Evolutionary conservation across 1,140 invertebrate genomes (phyloP).

Genomic region (Zaprionus inermis): DNA sequence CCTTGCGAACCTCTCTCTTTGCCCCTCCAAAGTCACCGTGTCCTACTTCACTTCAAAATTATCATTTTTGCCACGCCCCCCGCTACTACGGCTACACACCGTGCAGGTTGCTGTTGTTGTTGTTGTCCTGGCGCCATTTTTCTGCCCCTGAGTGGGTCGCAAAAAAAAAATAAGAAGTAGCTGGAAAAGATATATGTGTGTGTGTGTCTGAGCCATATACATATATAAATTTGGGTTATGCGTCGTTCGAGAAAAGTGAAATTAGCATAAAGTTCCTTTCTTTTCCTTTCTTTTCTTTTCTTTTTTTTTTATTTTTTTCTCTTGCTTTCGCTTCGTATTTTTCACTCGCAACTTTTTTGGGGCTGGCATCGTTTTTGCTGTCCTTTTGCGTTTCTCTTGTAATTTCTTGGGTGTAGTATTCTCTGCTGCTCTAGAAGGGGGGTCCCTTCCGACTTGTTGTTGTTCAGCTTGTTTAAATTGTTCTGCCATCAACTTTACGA

Average conservation of each 20-base stretch:
- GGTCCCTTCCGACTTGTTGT: slow-evolving; percentile 4
- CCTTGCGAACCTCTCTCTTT: slow-evolving; percentile 7
- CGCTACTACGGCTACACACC: not conserved
- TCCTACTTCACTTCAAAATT: slow-evolving; percentile 50
- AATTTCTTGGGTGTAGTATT: slow-evolving; percentile 59
- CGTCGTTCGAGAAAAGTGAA: slow-evolving; percentile 72
- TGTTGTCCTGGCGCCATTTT: slow-evolving; percentile 61
- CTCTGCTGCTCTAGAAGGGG: not conserved
- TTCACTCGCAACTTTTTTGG: slow-evolving; percentile 54
- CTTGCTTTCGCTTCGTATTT: slow-evolving; percentile 34
- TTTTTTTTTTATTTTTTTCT: slow-evolving; percentile 6
- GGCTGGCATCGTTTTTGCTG: slow-evolving; percentile 40
- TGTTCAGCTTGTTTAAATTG: slow-evolving; percentile 29
- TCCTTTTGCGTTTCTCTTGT: slow-evolving; percentile 56
- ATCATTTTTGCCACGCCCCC: slow-evolving; percentile 44
- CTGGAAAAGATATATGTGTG: slow-evolving; percentile 14
- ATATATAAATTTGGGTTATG: slow-evolving; percentile 67
- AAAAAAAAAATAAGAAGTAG: slow-evolving; percentile 41
- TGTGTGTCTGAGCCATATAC: not conserved
- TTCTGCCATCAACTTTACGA: slow-evolving; percentile 55
- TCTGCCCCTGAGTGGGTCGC: slow-evolving; percentile 35
- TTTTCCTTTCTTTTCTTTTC: slow-evolving; percentile 19
- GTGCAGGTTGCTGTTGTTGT: slow-evolving; percentile 21
- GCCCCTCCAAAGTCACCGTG: slow-evolving; percentile 24
- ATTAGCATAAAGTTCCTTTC: slow-evolving; percentile 72